Conservation (phyloP, 1,140 invertebrate species). For the Pararge aegeria region DNA sequence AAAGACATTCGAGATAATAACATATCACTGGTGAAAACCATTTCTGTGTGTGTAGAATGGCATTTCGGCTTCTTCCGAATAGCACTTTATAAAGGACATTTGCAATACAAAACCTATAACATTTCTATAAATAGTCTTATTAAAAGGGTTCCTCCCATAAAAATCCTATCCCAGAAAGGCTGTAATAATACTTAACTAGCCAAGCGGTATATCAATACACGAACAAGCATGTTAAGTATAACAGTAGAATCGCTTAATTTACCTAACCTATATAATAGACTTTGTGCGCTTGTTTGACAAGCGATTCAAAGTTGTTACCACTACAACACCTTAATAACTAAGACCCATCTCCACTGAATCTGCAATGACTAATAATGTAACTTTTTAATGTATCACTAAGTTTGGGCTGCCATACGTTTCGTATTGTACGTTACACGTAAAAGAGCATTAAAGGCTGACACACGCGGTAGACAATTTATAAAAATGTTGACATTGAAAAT, state of each 20-base stretch:
- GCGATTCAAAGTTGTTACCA: conserved; percentile 53
- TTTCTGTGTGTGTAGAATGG: no score
- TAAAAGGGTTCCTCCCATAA: neutral
- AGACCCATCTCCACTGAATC: conserved; percentile 22
- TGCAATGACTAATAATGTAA: neutral
- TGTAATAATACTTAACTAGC: conserved; percentile 7
- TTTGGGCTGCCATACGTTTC: neutral
- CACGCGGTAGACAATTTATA: no score
- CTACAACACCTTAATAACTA: conserved; percentile 24
- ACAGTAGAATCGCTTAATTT: conserved; percentile 26
- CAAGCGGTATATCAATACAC: conserved; percentile 21
- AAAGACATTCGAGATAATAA: no score
- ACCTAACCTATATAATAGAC: conserved; percentile 37
- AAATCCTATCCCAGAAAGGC: neutral
- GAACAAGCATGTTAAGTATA: conserved; percentile 22
- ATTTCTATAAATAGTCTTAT: neutral
- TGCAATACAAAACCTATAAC: no score
- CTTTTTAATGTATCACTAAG: neutral
- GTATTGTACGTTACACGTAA: neutral
- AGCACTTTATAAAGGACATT: neutral
- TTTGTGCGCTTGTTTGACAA: conserved; percentile 74
- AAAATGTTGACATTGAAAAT: no score
- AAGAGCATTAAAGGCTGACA: no score
- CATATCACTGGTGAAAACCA: no score
- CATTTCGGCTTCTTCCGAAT: no score